Percentiles rank a stretch among this genome's conserved stretches.
phyloP scores from a whole-genome alignment of 2,888 invertebrate genomes.

The Xestobium rufovillosum region DNA sequence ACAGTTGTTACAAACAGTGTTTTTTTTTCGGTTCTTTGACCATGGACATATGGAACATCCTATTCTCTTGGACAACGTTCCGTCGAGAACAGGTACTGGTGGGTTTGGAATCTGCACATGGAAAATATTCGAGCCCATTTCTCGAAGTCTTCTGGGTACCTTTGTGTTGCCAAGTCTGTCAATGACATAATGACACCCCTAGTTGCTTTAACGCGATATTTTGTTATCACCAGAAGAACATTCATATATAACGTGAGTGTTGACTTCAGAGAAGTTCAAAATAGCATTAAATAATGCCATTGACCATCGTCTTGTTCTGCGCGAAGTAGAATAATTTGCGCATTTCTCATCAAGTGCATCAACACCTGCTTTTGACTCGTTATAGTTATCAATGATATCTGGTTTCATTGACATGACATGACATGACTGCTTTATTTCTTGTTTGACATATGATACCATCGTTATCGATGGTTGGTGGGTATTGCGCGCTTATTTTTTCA shows the following conservation, averaged over 20 bases:
- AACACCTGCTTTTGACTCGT: conserved; percentile 23
- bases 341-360: too few relatives aligned
- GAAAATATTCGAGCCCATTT: too few relatives aligned
- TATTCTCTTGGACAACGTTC: conserved; percentile 10
- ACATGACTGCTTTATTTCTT: conserved; percentile 21
- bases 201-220: conserved; percentile 11
- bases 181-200: conserved; percentile 8
- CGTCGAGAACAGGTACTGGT: too few relatives aligned
- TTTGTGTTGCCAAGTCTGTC: not conserved
- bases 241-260: conserved; percentile 17
- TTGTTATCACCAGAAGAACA: conserved; percentile 13
- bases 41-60: conserved; percentile 10
- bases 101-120: too few relatives aligned
- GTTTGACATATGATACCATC: conserved; percentile 17
- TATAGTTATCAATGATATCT: conserved; percentile 24
- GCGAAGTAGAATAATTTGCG: conserved; percentile 20
- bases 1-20: conserved; percentile 7
- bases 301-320: conserved; percentile 24
- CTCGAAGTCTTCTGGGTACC: too few relatives aligned
- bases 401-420: conserved; percentile 18
- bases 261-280: conserved; percentile 18
- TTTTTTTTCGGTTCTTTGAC: conserved; percentile 11
- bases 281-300: conserved; percentile 22
- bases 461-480: conserved; percentile 12
- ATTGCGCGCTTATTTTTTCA: conserved; percentile 21